Percentiles rank a stretch among this genome's conserved stretches.
These are phyloP conservation scores for Myxocyprinus asiaticus DNA, from an alignment of 2,113 vertebrate species.

Conservation along the genomic window DNA sequence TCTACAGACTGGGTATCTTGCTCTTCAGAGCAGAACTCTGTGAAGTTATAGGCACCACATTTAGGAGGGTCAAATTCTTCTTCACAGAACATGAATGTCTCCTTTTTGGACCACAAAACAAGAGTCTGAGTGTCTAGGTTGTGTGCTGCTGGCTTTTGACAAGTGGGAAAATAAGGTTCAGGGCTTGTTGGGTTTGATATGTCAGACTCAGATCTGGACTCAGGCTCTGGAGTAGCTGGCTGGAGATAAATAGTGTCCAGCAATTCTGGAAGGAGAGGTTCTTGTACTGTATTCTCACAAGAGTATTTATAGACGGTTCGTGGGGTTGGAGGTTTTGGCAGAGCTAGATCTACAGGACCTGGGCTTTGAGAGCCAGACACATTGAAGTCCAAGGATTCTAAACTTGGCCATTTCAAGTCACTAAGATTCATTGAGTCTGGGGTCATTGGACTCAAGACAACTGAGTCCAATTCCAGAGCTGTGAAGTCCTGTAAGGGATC, in stretches of 20 bases:
- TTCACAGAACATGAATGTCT: constrained; percentile 27
- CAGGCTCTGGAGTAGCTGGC: constrained; percentile 50
- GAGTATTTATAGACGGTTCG: constrained; percentile 50
- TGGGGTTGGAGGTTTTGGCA: constrained; percentile 57
- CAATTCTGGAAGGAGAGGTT: constrained; percentile 74
- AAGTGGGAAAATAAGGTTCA: constrained; percentile 33
- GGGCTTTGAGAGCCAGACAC: constrained; percentile 47
- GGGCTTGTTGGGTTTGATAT: constrained; percentile 31
- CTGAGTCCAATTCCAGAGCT: constrained; percentile 47
- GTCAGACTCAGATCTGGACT: constrained; percentile 35
- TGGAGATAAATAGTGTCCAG: constrained; percentile 60
- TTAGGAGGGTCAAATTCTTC: constrained; percentile 18
- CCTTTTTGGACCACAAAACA: constrained; percentile 51
- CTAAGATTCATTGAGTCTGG: constrained; percentile 56
- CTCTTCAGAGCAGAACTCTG: constrained; percentile 66
- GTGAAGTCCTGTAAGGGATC: constrained; percentile 39
- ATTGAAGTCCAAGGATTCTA: constrained; percentile 47
- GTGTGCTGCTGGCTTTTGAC: constrained; percentile 26
- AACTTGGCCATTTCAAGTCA: constrained; percentile 53
- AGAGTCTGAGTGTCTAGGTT: constrained; percentile 41
- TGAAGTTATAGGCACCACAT: constrained; percentile 11
- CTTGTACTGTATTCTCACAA: constrained; percentile 63
- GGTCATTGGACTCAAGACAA: constrained; percentile 51
- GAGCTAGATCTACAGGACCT: constrained; percentile 33
- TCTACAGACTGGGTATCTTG: constrained; percentile 60